Evolutionary conservation across 2,888 invertebrate genomes (phyloP).

Genomic region (Liposcelis brunnea): DNA sequence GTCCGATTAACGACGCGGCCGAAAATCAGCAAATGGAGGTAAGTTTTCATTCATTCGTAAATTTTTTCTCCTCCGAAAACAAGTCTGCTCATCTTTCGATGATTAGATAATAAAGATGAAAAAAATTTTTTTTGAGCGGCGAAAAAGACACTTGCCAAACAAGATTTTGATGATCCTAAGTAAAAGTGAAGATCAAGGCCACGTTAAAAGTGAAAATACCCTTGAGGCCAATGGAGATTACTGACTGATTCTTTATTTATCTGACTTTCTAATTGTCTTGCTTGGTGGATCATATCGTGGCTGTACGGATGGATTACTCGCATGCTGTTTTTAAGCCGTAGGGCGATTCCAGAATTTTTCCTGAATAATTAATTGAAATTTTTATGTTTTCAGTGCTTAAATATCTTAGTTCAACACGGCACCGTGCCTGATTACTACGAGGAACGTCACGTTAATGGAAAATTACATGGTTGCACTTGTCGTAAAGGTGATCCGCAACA

Average conservation of each 20-base stretch:
- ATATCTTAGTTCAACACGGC: slow-evolving; percentile 64
- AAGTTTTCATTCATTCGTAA: slow-evolving; percentile 16
- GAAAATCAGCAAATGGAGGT: slow-evolving; percentile 83
- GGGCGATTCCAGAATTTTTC: too few relatives aligned
- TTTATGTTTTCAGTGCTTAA: slow-evolving; percentile 45
- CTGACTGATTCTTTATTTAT: too few relatives aligned
- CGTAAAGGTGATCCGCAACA: slow-evolving; percentile 26
- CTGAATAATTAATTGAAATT: background rate
- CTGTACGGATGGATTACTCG: too few relatives aligned
- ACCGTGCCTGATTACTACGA: slow-evolving; percentile 46
- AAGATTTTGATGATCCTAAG: background rate
- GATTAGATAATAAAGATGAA: background rate
- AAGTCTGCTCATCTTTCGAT: background rate
- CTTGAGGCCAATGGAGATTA: too few relatives aligned
- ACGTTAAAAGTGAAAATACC: background rate
- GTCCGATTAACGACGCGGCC: slow-evolving; percentile 80
- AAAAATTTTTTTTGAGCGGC: background rate
- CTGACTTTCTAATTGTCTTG: too few relatives aligned
- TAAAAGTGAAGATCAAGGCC: slow-evolving; percentile 8
- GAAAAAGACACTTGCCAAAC: background rate
- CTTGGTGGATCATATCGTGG: too few relatives aligned
- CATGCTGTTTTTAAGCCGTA: too few relatives aligned
- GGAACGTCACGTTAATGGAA: slow-evolving; percentile 26
- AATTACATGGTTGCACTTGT: slow-evolving; percentile 29
- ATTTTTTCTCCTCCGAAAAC: background rate